Evolutionary conservation across 2,797 vertebrate genomes (phyloP), one percentile per base, ranked within the genome.

Genomic region (Anas bahamensis): DNA sequence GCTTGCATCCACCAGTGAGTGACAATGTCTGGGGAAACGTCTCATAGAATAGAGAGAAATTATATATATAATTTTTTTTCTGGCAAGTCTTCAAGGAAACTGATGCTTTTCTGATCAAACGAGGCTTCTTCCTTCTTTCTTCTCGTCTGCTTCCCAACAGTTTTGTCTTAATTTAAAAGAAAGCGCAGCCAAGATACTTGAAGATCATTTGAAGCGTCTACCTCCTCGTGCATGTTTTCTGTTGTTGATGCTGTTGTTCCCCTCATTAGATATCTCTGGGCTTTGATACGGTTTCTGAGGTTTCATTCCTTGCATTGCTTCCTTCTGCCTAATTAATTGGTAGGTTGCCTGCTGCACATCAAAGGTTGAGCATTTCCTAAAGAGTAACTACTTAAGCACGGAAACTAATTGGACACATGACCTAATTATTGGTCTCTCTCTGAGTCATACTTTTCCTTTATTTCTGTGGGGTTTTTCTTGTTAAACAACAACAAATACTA

Each of bases 371-470:
- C 73, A 39, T 94, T 95, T 95, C 90, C 93, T 78, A 71, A 91
- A 94, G 96, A 95, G 91, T 89, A 90, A 96, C 94, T 75, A 95
- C 90, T 86, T 95, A 94, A 97, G 86, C 95, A 81, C 79, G 91
- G 96, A 94, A 96, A 94, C 93, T 91, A 94, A 95, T 96, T 90
- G 93, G 96, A 95, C 94, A 46, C 85, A 59, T 93, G 82, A 95
- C 96, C 96, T 97, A 93, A 97, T 98, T 97, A 96, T 93, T 91
- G 85, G 83, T 83, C 68, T 59, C 85, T 91, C 68, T 89, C 85
- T 86, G 93, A 92, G 75, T 86, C 90, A 79, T 89, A 48, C 64
- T 93, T 87, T 88, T 64, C 72, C 66, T 91, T 93, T 94, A 81
- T 95, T 93, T 94, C 93, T 93, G 87, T 93, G 41, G 92, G 89